Evolutionary conservation across 2,113 vertebrate species (phyloP).

Genomic region (Acanthisitta chloris): DNA sequence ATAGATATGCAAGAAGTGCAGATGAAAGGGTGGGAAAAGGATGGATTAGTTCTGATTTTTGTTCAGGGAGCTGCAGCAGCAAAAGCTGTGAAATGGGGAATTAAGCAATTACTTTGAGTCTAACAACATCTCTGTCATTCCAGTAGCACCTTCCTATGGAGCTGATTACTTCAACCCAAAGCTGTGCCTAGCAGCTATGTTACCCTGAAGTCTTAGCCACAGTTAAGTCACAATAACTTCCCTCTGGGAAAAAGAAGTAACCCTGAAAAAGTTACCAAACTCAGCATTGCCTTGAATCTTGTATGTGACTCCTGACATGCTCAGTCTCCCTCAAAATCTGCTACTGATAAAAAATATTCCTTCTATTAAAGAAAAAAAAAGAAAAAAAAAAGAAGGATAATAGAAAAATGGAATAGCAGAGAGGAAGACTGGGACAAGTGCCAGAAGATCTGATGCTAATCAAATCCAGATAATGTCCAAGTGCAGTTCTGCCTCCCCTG

Average conservation of each 20-base stretch:
- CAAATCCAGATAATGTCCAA: conserved; percentile 17
- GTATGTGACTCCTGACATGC: neutral
- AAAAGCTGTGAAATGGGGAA: neutral
- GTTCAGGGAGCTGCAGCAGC: neutral
- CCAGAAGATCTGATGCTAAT: conserved; percentile 24
- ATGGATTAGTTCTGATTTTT: neutral
- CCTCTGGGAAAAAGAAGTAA: neutral
- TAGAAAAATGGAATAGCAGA: neutral
- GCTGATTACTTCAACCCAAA: neutral
- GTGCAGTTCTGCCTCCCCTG: neutral
- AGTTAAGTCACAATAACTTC: neutral
- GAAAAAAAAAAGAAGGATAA: neutral
- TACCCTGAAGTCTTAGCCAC: neutral
- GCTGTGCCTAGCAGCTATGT: neutral
- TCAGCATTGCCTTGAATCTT: neutral
- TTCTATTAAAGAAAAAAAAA: neutral
- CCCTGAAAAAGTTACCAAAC: neutral
- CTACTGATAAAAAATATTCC: neutral
- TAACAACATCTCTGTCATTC: neutral
- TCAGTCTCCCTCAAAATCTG: neutral
- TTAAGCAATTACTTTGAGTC: neutral
- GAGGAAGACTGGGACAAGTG: neutral
- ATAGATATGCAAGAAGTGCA: neutral
- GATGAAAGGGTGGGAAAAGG: neutral
- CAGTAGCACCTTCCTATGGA: neutral